These are phyloP conservation scores for Taxidea taxus DNA, from an alignment of 2,113 vertebrate genomes.

Conservation along the genomic window DNA sequence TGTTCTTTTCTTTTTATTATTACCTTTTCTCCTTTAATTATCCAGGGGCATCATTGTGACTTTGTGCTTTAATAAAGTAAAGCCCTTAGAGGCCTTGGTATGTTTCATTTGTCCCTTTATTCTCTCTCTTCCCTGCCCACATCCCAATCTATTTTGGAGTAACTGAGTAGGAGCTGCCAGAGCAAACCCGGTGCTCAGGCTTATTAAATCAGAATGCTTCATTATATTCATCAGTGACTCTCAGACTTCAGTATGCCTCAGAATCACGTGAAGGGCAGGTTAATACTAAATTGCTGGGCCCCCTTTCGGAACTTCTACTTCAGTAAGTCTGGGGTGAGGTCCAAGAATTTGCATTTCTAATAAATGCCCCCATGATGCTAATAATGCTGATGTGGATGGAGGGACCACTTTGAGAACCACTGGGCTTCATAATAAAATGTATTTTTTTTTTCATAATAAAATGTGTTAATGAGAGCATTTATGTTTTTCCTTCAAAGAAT, in stretches of 20 bases:
- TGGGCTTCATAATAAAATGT: neutral
- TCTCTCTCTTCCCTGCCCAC: neutral
- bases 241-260: neutral
- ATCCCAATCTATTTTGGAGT: neutral
- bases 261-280: neutral
- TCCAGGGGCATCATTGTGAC: neutral
- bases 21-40: neutral
- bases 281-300: neutral
- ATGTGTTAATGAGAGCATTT: neutral
- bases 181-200: neutral
- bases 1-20: neutral
- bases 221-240: neutral
- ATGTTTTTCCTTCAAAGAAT: neutral
- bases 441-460: neutral
- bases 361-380: neutral
- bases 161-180: neutral
- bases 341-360: neutral
- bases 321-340: neutral
- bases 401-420: neutral
- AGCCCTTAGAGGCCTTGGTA: neutral
- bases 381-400: neutral
- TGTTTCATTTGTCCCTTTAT: neutral
- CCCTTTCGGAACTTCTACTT: neutral
- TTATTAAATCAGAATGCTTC: neutral
- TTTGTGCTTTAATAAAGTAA: neutral